These are phyloP conservation scores for Rhagoletis pomonella DNA, from an alignment of 1,140 invertebrate species.

Conservation along the genomic window DNA sequence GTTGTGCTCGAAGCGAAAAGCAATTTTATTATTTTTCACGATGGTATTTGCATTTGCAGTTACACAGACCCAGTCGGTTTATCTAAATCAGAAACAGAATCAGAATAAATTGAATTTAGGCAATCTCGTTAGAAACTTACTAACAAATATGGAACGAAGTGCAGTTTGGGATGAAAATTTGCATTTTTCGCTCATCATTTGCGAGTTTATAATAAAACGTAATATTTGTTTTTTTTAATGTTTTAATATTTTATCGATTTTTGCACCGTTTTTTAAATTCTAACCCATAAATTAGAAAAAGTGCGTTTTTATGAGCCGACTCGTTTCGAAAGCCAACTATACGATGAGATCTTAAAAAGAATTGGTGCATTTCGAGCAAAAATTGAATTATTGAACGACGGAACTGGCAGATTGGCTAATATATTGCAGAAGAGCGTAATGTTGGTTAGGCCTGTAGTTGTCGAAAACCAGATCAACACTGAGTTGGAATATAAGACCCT, in stretches of 20 bases:
- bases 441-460: conserved; percentile 59
- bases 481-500: conserved; percentile 65
- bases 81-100: not conserved
- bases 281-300: conserved; percentile 61
- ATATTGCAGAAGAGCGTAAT: conserved; percentile 64
- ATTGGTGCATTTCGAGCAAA: conserved; percentile 59
- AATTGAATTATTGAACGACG: not conserved
- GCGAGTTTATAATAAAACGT: conserved; percentile 33
- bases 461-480: conserved; percentile 62
- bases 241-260: not conserved
- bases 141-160: conserved; percentile 9
- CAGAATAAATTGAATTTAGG: not conserved
- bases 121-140: not conserved
- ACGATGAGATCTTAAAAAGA: conserved; percentile 65
- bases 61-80: not conserved
- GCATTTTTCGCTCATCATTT: not conserved
- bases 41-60: not conserved
- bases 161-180: conserved; percentile 42
- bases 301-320: conserved; percentile 66
- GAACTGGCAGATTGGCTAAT: conserved; percentile 59
- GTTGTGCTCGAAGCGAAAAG: conserved; percentile 17
- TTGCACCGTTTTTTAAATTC: too few relatives aligned
- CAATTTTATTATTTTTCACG: not conserved
- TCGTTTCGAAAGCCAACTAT: conserved; percentile 65
- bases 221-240: not conserved